Evolutionary conservation across 2,113 vertebrate species (phyloP), one percentile per base, ranked within the genome.

Genomic region (Alectura lathami): DNA sequence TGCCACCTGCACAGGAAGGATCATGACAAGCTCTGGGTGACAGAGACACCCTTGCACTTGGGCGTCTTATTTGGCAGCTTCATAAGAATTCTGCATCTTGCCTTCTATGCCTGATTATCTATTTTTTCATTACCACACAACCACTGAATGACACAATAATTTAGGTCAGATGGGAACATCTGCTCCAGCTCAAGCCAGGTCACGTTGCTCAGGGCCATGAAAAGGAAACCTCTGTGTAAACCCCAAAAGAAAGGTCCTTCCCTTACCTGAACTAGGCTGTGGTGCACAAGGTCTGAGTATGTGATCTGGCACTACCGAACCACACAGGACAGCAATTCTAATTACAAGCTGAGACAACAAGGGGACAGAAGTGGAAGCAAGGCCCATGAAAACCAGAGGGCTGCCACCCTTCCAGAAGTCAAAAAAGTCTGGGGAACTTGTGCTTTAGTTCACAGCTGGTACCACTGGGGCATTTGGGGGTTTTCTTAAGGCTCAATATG

Each of bases 291-390:
- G 42, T 32, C 42, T 16, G 30, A 32, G 30, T 22, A 45, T 5
- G 42, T 17, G 21, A 32, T n/a, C 63, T 67, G 42, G n/a, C 53
- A 26, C 68, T 30, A 59, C 13, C 14, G 63, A 80, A 14, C 6
- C 57, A 50, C 1, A 0, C 13, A 36, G 56, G 87, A 63, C 0
- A 66, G 63, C 17, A 38, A 45, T 27, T 77, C 48, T 11, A 92
- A 77, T 86, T 48, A 29, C 43, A 67, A 60, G 9, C 54, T 83
- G 13, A 8, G 27, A 45, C 47, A 60, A 8, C 0, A 3, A 50
- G 32, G 51, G n/a, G 26, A 38, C 72, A 38, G 53, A 92, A 89
- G 12, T 5, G 13, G 68, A 84, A 96, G 51, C 38, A 42, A 93
- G 54, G 50, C 17, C 50, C 17, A 40, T 13, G 50, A 88, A 53